A percentile compares a stretch with the other conserved stretches of the same genome.
Conservation (phyloP, 2,113 vertebrate species). For the Clarias batrachus region DNA sequence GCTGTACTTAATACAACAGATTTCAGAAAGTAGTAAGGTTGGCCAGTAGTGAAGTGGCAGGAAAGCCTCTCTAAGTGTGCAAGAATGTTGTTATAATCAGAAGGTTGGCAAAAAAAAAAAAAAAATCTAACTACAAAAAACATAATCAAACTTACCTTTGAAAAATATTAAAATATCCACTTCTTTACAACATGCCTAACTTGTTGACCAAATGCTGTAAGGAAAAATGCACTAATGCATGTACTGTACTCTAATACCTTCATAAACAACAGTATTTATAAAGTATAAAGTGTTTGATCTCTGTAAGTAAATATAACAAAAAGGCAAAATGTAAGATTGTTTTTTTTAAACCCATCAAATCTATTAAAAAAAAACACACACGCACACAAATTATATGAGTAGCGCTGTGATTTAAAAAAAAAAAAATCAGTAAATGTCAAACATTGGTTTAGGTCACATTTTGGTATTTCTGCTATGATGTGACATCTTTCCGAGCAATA, state of each 20-base stretch:
- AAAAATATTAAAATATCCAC: not conserved
- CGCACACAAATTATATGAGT: not conserved
- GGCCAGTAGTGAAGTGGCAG: conserved; percentile 39
- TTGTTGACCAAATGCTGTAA: not conserved
- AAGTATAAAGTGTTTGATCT: not conserved
- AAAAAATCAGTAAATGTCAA: not conserved
- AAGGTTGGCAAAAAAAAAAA: not conserved
- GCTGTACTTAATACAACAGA: not conserved
- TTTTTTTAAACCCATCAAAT: not conserved
- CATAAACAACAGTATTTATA: not conserved
- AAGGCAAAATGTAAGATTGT: too few relatives aligned
- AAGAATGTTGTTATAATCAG: not conserved
- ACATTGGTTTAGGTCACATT: not conserved
- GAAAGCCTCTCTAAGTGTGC: not conserved
- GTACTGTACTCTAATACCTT: not conserved
- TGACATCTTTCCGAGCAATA: not conserved
- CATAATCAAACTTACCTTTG: conserved; percentile 29
- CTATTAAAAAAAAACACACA: not conserved
- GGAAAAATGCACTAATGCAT: not conserved
- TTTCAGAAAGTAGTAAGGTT: conserved; percentile 16
- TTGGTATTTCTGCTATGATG: not conserved
- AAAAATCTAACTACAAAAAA: conserved; percentile 2
- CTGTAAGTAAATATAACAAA: not conserved
- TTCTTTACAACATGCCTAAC: not conserved
- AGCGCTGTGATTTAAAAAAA: not conserved